Evolutionary conservation across 2,888 invertebrate genomes (phyloP), one percentile per base, ranked within the genome.

Genomic region (Odontothrips loti): DNA sequence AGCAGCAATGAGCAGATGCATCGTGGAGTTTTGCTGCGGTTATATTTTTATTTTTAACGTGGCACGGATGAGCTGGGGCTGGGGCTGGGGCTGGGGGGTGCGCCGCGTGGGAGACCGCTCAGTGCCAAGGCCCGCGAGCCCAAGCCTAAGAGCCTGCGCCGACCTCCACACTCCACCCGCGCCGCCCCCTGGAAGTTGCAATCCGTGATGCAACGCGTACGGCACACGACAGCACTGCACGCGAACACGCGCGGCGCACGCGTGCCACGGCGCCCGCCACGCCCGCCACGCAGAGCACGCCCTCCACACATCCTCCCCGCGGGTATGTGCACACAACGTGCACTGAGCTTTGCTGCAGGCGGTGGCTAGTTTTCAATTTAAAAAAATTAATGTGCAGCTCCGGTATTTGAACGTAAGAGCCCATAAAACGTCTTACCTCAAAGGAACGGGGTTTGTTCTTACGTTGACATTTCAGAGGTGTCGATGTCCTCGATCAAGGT

Each of bases 181-280:
- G 15, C 58, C 58, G 58, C 58, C 58, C 10, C 11, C 68, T 75
- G 68, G 68, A 75, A 75, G 68, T 75, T 75, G 68, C 68, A 75
- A 27, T 12, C 27, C 68, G 68, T 75, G 68, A 75, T 75, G 68
- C 68, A 75, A 75, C 68, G 11, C 68, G 68, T 27, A 27, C 68
- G 23, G 11, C 27, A 12, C 68, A 75, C 68, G 68, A 75, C 58
- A 58, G 58, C 20, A 58, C 58, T 58, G 58, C 68, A 75, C 68
- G 68, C 68, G 68, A 75, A 12, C 68, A 10, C 68, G 27, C 68
- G 27, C 9, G 68, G 23, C 68, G 23, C 68, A 75, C 11, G 68
- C 68, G 11, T 9, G 68, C 58, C 58, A 68, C 23, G n/a, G 23
- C 4, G 9, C 27, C 23, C 0, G 23, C 68, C 23, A 0, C 8